Base-by-base conservation (phyloP, 1,140 invertebrate genomes). In the Camponotus floridanus region DNA sequence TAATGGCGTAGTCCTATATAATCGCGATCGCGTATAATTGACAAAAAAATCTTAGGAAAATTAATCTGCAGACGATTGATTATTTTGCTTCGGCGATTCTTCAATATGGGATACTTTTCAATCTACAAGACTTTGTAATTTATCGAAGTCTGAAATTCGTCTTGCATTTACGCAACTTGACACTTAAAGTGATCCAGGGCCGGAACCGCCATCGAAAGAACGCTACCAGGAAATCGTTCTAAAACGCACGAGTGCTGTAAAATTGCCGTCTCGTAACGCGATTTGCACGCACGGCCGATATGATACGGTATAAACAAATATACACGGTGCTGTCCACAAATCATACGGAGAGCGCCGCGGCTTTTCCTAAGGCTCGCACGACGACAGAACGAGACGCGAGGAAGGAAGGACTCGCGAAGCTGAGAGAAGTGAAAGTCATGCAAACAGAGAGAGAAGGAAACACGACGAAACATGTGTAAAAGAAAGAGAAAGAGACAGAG, bases 381-480 rank as follows among this genome's bases (percentile, higher is more conserved):
- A 48, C 51, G 74, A 74, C 36, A 80, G 61, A 64, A 76, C 67
- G 59, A 67, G 81, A 85, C 68, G 61, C 57, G 73, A 71, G 67
- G 76, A 86, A 89, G 55, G 83, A 86, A 86, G 78, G 80, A 78
- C 87, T 89, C 9, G 79, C 78, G 79, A 86, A 87, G 74, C 74
- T 76, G 21, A 88, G 88, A 91, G 87, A 92, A 92, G 91, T 92
- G 92, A 92, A 93, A 92, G 88, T 92, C 86, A 86, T 86, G 88
- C 88, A 86, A 91, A 89, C 76, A 70, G 68, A 68, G 65, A 51
- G 76, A 70, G 80, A 71, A 57, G 62, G 80, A 89, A 51, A 48
- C 45, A 48, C 45, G 55, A 36, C 1, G 6, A 21, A 31, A 51
- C 62, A 31, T 51, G 65, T 61, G 74, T 13, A 48, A 78, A 42